Base-by-base conservation (phyloP, 2,797 vertebrate species). In the Etheostoma nigrum region DNA sequence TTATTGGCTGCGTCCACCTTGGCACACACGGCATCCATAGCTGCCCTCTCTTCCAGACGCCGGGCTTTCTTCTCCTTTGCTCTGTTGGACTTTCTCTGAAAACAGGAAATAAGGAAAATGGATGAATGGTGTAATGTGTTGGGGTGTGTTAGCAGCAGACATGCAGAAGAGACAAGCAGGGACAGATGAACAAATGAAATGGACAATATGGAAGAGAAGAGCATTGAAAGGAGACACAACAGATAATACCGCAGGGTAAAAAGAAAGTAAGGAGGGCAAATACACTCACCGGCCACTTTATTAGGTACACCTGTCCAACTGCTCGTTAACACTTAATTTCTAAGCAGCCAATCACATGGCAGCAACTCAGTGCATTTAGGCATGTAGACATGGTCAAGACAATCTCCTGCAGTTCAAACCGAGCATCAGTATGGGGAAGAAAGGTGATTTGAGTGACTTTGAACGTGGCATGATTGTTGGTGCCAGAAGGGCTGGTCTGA, bases 61-160 rank as follows among this genome's bases (percentile, higher is more conserved):
- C 96, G 96, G 68, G 97, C 97, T 89, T 98, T 99, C 95, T 98
- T 99, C 89, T 98, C 97, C 89, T 97, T 98, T 4, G 96, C 97
- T 93, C 93, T 93, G 91, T 96, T 97, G 0, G 97, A 98, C 80
- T 98, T 98, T 74, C 97, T 97, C 97, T 98, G 91, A n/a, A 80
- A 6, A 65, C 44, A 51, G 44, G 67, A 79, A 64, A 74, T 5
- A 54, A 67, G 53, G 2, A 67, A 23, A n/a, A 30, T n/a, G 30
- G 10, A 36, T 51, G 21, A 66, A 76, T 0, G 1, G 4, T 10
- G n/a, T 44, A 19, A 59, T 52, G 23, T 27, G 15, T 18, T 1
- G 1, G 49, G 40, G 25, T 19, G 53, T 9, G 36, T 40, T 40
- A 40, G 9, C 18, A 13, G 44, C 0, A 14, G 19, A 59, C 3